Evolutionary conservation across 2,113 vertebrate species (phyloP).

Genomic region (Chamaetylas fuelleborni): DNA sequence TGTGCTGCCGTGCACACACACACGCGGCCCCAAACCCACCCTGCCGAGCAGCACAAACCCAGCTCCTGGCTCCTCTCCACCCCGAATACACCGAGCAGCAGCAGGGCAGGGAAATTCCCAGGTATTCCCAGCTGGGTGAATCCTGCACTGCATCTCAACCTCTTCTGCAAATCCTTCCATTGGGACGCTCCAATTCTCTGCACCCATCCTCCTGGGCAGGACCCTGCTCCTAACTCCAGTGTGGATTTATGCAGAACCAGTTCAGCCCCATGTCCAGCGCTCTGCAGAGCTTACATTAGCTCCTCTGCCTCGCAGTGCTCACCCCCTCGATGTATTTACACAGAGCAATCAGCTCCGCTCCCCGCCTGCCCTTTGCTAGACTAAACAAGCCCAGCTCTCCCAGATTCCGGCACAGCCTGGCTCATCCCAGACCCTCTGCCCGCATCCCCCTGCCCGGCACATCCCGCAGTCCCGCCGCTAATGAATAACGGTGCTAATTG

Average conservation of each 20-base stretch:
- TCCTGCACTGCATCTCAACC: rapidly evolving
- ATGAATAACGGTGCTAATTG: slow-evolving; percentile 42
- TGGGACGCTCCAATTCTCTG: not conserved
- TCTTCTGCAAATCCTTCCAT: not conserved
- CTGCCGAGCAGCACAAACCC: rapidly evolving
- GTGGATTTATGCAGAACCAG: not conserved
- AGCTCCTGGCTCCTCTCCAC: not conserved
- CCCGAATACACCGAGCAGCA: not conserved
- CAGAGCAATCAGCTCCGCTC: not conserved
- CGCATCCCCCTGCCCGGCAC: not conserved
- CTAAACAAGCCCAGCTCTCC: slow-evolving; percentile 42
- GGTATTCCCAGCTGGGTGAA: not conserved
- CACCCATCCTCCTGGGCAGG: not conserved
- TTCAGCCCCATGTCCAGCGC: not conserved
- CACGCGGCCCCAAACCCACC: not conserved
- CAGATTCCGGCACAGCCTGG: not conserved
- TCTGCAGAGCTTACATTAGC: not conserved
- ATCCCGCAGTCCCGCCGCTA: not conserved
- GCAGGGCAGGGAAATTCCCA: not conserved
- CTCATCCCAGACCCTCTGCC: not conserved
- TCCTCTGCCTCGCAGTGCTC: slow-evolving; percentile 13
- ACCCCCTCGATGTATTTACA: slow-evolving; percentile 44
- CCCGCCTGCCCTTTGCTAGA: slow-evolving; percentile 28
- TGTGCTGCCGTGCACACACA: not conserved
- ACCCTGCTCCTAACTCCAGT: not conserved